Percentiles rank a stretch among this genome's conserved stretches.
Conservation (phyloP, 2,888 invertebrate species). For the Pogonocherus hispidulus region DNA sequence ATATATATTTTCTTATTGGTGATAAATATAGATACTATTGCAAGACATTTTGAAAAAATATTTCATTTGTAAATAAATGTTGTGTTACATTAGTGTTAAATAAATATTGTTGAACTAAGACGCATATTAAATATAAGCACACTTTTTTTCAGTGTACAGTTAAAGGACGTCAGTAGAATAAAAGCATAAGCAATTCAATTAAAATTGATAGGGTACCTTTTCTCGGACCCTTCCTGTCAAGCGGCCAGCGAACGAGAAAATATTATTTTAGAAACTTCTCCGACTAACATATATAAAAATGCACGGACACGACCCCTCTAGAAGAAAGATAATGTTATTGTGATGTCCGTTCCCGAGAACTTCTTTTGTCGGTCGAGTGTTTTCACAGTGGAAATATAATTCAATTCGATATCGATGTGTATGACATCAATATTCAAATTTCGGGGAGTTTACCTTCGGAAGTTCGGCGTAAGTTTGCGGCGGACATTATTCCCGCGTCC, state of each 20-base stretch:
- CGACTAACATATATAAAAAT: slow-evolving; percentile 62
- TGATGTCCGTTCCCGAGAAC: slow-evolving; percentile 58
- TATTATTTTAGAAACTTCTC: slow-evolving; percentile 65
- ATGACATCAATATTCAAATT: slow-evolving; percentile 67
- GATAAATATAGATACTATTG: too few relatives aligned
- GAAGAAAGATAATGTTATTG: slow-evolving; percentile 59
- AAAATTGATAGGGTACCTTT: slow-evolving; percentile 8
- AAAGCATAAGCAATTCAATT: slow-evolving; percentile 5
- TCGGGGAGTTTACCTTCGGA: slow-evolving; percentile 64
- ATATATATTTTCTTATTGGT: too few relatives aligned
- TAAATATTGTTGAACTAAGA: too few relatives aligned
- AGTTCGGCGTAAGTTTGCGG: slow-evolving; percentile 64
- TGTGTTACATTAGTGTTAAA: too few relatives aligned
- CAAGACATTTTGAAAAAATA: too few relatives aligned
- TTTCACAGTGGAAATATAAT: slow-evolving; percentile 58
- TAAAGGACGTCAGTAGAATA: too few relatives aligned
- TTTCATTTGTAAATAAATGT: too few relatives aligned
- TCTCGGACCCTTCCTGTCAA: slow-evolving; percentile 3
- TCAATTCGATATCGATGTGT: slow-evolving; percentile 57
- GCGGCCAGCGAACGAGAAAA: slow-evolving; percentile 57
- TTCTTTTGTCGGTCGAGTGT: slow-evolving; percentile 51
- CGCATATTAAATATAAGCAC: too few relatives aligned
- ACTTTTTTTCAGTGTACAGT: too few relatives aligned
- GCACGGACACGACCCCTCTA: slow-evolving; percentile 62
- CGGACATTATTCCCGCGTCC: slow-evolving; percentile 63